Percentiles rank a stretch among this genome's conserved stretches.
phyloP scores from a whole-genome alignment of 2,797 vertebrate species.

The Melanotaenia boesemani region DNA sequence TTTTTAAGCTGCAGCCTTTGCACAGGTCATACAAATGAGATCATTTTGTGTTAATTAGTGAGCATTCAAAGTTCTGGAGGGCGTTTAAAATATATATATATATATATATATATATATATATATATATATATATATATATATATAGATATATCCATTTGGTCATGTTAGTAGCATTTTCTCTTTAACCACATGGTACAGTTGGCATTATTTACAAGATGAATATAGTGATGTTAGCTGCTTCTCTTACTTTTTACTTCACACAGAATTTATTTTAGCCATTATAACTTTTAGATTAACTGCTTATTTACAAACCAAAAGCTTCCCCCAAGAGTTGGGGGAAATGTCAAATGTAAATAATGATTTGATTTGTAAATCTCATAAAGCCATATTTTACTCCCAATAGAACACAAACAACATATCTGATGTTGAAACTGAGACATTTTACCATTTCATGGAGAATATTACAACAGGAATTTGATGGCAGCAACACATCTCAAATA shows the following conservation, averaged over 20 bases:
- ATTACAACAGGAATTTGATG: neutral
- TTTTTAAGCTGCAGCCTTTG: neutral
- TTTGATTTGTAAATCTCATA: too few species aligned
- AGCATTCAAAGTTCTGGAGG: neutral
- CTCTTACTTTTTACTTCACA: neutral
- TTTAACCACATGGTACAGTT: neutral
- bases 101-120: too few species aligned
- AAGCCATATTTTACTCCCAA: too few species aligned
- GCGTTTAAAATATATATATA: too few species aligned
- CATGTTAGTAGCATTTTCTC: neutral
- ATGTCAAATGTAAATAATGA: too few species aligned
- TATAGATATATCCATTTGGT: neutral
- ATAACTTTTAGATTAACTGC: neutral
- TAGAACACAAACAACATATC: too few species aligned
- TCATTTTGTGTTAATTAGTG: neutral
- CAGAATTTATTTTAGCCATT: neutral
- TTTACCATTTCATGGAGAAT: too few species aligned
- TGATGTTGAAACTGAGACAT: too few species aligned
- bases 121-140: too few species aligned
- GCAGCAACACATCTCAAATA: neutral
- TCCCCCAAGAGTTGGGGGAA: too few species aligned
- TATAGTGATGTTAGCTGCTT: neutral
- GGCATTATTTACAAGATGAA: neutral
- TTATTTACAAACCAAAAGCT: neutral
- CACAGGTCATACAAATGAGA: neutral